phyloP scores from a whole-genome alignment of 2,113 vertebrate species.

The Sphaerodactylus townsendi region DNA sequence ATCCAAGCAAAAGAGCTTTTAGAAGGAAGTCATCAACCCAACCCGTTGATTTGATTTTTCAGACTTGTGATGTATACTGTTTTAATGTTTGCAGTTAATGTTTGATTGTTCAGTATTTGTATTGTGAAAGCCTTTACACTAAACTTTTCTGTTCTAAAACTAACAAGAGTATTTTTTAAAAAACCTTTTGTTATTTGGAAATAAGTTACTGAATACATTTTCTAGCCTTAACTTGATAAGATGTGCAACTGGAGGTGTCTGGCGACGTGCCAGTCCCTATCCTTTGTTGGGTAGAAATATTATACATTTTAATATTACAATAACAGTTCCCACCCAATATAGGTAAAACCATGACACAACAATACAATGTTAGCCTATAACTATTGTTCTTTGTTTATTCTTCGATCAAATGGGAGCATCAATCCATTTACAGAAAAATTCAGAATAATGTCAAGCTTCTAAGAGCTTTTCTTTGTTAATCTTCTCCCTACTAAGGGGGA shows the following conservation, averaged over 20 bases:
- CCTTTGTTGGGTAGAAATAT: background rate
- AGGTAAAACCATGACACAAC: too few relatives aligned
- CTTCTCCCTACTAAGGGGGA: conserved; percentile 30
- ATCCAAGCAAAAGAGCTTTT: too few relatives aligned
- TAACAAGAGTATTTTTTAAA: too few relatives aligned
- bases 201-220: background rate
- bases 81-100: too few relatives aligned
- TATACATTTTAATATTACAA: background rate
- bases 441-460: conserved; percentile 14
- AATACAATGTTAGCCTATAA: background rate
- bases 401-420: conserved; percentile 17
- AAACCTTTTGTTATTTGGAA: too few relatives aligned
- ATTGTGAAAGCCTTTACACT: too few relatives aligned
- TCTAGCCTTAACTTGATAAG: background rate
- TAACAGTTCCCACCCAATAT: background rate
- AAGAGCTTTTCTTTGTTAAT: conserved; percentile 12
- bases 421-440: background rate
- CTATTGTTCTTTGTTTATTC: background rate
- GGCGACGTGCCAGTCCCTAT: background rate
- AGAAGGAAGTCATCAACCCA: too few relatives aligned
- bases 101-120: too few relatives aligned
- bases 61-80: too few relatives aligned
- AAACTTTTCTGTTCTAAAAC: too few relatives aligned
- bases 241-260: background rate
- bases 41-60: too few relatives aligned